Conservation (phyloP, 2,888 invertebrate species). For the Phaonia tiefii region DNA sequence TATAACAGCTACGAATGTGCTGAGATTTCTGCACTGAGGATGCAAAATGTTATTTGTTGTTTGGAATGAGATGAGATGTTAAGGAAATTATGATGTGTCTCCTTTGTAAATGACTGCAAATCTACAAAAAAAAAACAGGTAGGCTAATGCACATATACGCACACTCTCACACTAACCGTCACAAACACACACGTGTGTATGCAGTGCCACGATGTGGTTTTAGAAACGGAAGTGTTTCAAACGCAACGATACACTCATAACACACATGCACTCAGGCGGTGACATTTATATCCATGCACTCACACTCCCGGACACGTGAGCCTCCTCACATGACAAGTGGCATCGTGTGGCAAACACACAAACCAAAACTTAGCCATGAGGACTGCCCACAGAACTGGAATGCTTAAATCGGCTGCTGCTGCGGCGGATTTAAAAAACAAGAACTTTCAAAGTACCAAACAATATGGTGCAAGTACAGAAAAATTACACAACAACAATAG, state of each 20-base stretch:
- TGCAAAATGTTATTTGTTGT: slow-evolving; percentile 24
- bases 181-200: not conserved
- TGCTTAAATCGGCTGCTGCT: slow-evolving; percentile 59
- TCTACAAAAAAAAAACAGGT: slow-evolving; percentile 11
- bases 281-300: not conserved
- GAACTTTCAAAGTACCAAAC: slow-evolving; percentile 63
- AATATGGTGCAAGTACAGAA: slow-evolving; percentile 60
- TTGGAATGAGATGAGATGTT: slow-evolving; percentile 32
- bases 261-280: not conserved
- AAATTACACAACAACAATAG: not conserved
- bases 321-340: not conserved
- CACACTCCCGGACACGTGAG: not conserved
- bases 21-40: slow-evolving; percentile 34
- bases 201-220: slow-evolving; percentile 46
- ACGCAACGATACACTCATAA: slow-evolving; percentile 44
- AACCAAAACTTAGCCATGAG: slow-evolving; percentile 4
- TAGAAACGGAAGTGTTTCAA: slow-evolving; percentile 62
- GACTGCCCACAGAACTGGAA: slow-evolving; percentile 48
- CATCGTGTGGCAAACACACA: slow-evolving; percentile 24
- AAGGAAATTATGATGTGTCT: slow-evolving; percentile 50
- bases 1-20: slow-evolving; percentile 15
- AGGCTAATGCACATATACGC: slow-evolving; percentile 46
- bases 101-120: not conserved
- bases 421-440: slow-evolving; percentile 37
- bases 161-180: not conserved